Evolutionary conservation across 2,888 invertebrate species (phyloP), one percentile per base, ranked within the genome.

Genomic region (Maniola hyperantus): DNA sequence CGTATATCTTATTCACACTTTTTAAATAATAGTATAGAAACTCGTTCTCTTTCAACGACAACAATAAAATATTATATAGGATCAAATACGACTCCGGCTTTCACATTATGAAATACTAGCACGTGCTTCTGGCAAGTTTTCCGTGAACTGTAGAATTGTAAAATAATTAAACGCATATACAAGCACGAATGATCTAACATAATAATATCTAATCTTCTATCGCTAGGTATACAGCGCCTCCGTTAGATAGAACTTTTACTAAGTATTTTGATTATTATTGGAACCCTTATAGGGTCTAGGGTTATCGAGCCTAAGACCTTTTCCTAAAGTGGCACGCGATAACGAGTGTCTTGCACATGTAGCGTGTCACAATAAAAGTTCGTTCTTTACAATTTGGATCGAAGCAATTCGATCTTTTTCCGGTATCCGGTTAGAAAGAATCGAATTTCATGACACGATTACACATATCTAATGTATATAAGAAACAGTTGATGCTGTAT

Each of bases 1-100:
- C 73, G 69, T 73, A 73, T 72, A 73, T 74, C 70, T 68, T 69
- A 70, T 73, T 72, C 73, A 72, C 74, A 67, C 71, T 70, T 65
- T 64, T 68, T 61, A 39, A 57, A 57, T 57, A 66, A 65, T 64
- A 68, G 60, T 64, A 15, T 48, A 42, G 44, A 54, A 59, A 59
- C 48, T 42, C 53, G 55, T 64, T 51, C 34, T 42, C 42, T 62
- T 33, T 58, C 46, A 54, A 63, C 11, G 39, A 39, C 39, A 39
- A 39, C 10, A 39, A 39, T 39, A 39, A 39, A 39, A 39, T 39
- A 39, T 39, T 39, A 39, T 39, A 11, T 63, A 59, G 46, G 34
- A 54, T 54, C 34, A 53, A 50, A 51, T 15, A 48, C 48, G 50
- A 26, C 50, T 51, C 20, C 11, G 26, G 6, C 51, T 51, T 13